Base-by-base conservation (phyloP, 2,797 vertebrate genomes). In the Synaphobranchus kaupii region DNA sequence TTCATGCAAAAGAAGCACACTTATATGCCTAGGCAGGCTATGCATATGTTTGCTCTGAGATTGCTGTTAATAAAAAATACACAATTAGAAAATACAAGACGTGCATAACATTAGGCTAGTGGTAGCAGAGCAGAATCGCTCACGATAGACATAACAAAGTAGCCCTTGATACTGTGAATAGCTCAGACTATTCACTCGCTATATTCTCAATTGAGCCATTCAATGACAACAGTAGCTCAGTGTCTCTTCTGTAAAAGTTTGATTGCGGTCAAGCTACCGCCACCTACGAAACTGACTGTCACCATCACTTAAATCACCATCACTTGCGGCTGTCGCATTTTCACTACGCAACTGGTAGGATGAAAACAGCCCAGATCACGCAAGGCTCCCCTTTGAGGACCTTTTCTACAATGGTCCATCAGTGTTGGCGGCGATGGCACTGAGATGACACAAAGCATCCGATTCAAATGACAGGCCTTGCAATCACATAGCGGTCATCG, bases 401-500 rank as follows among this genome's bases (percentile, higher is more conserved):
- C n/a, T 58, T 6, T 3, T 1, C 47, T 34, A 56, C 50, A 84
- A 54, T 31, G 22, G 52, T 58, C 82, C 6, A 7, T 20, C 28
- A 58, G 54, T 84, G 82, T 34, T 20, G 56, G 73, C 25, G 3
- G 66, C n/a, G 82, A 80, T 81, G 85, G 88, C 17, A 87, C 86
- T 47, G 87, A 73, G 86, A 17, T 15, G 58, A 56, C 76, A 93
- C 91, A 91, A 92, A 92, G 91, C 87, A 17, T 25, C 82, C 82
- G 56, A 90, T 92, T 93, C 78, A 92, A n/a, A 86, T 0, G 15
- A 84, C 88, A 50, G 0, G 81, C 31, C 88, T 28, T 39, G 54
- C 68, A 88, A 89, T 81, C 89, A 63, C 66, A 84, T 85, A 71
- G n/a, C 52, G 66, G 15, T 73, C 84, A 73, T 85, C 71, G 84